Conservation (phyloP, 1,140 invertebrate genomes). For the Cherax destructor region DNA sequence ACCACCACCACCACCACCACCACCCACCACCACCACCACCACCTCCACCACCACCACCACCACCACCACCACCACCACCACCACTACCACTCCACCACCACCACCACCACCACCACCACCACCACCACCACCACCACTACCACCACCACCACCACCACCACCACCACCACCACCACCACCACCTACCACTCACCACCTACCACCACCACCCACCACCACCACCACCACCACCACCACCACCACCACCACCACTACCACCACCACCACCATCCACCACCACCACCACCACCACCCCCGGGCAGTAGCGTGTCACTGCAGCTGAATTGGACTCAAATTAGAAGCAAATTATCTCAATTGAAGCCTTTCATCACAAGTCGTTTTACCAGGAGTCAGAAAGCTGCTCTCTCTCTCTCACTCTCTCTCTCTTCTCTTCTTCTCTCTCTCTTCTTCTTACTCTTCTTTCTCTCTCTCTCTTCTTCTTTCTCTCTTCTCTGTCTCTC, state of each 20-base stretch:
- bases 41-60: not conserved
- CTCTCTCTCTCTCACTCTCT: not conserved
- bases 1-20: not conserved
- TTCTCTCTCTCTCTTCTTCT: not conserved
- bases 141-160: conserved; percentile 12
- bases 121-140: not conserved
- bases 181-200: too few relatives aligned
- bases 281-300: not conserved
- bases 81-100: too few relatives aligned
- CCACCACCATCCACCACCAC: too few relatives aligned
- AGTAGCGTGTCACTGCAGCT: conserved; percentile 49
- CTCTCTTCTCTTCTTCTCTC: not conserved
- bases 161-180: not conserved
- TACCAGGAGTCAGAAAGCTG: conserved; percentile 16
- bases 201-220: not conserved
- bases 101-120: not conserved
- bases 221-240: not conserved
- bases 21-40: not conserved
- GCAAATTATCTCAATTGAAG: conserved; percentile 67
- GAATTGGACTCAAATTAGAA: conserved; percentile 65
- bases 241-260: not conserved
- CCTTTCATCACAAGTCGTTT: conserved; percentile 65
- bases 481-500: not conserved
- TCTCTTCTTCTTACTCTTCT: not conserved
- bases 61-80: not conserved